phyloP scores from a whole-genome alignment of 2,888 invertebrate genomes.

The Gastrophysa polygoni region DNA sequence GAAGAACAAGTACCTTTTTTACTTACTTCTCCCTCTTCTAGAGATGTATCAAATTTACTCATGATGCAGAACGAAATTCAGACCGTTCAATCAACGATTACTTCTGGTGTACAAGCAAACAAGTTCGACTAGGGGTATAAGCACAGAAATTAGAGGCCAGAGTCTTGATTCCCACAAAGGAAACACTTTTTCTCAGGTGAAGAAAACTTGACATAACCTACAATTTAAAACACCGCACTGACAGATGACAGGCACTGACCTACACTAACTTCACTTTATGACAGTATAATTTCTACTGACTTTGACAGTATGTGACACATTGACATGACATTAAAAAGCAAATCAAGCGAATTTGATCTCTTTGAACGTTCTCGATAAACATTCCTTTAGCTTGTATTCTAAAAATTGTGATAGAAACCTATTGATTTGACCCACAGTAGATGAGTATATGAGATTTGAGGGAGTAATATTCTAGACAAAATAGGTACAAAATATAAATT shows the following conservation, averaged over 20 bases:
- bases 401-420: background rate
- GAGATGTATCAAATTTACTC: background rate
- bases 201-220: too few species aligned
- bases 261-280: background rate
- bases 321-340: too few species aligned
- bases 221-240: too few species aligned
- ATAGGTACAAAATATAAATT: background rate
- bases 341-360: background rate
- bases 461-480: background rate
- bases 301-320: too few species aligned
- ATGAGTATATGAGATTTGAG: background rate
- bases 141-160: too few species aligned
- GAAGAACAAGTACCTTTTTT: constrained; percentile 11
- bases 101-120: too few species aligned
- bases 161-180: too few species aligned
- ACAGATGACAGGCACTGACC: too few species aligned
- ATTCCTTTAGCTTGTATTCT: background rate
- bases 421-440: background rate
- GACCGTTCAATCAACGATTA: too few species aligned
- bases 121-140: too few species aligned
- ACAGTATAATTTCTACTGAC: background rate
- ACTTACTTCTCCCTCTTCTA: constrained; percentile 24
- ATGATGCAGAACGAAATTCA: too few species aligned
- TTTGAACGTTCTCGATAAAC: background rate
- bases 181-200: too few species aligned